Base-by-base conservation (phyloP, 2,113 vertebrate genomes). In the Xenopus borealis region DNA sequence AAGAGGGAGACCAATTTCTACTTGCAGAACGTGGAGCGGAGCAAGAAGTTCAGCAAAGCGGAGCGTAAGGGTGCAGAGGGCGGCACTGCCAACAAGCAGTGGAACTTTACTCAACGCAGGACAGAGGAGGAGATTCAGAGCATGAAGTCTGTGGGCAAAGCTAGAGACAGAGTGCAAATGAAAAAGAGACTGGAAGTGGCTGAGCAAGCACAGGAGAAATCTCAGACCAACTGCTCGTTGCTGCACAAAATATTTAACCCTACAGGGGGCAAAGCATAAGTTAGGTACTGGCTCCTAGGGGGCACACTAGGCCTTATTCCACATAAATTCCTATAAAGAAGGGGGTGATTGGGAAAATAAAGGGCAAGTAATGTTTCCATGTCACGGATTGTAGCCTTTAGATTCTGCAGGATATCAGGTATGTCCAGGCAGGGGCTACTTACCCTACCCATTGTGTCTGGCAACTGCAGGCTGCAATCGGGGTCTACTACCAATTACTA, bases 1-100 rank as follows among this genome's bases (percentile, higher is more conserved):
- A 97, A 96, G 81, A 87, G 86, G 0, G 95, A 96, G 75, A 96
- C 94, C 0, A 93, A 90, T 83, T 96, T 96, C 82, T 96, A 94
- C 83, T 85, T 96, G 79, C 89, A 84, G 80, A 95, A 89, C 0
- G 93, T 97, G 76, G 95, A 96, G 72, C 91, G 88, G 52, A 93
- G 94, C 73, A 82, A 87, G 68, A 89, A 69, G 67, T 78, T 96
- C 82, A 88, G 92, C 44, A 83, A 83, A 6, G 20, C 81, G 57
- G 85, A 78, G 40, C 87, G 71, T 80, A 89, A 81, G 71, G 84
- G 78, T 0, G 47, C 14, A 2, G 7, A 10, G 1, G 79, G 70
- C 50, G 81, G 80, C 3, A 82, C 85, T 50, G 65, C 86, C 80
- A 78, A 79, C 63, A 81, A 88, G 0, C 88, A 91, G 45, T 96